Base-by-base conservation (phyloP, 2,113 vertebrate species). In the Syngnathus typhle region DNA sequence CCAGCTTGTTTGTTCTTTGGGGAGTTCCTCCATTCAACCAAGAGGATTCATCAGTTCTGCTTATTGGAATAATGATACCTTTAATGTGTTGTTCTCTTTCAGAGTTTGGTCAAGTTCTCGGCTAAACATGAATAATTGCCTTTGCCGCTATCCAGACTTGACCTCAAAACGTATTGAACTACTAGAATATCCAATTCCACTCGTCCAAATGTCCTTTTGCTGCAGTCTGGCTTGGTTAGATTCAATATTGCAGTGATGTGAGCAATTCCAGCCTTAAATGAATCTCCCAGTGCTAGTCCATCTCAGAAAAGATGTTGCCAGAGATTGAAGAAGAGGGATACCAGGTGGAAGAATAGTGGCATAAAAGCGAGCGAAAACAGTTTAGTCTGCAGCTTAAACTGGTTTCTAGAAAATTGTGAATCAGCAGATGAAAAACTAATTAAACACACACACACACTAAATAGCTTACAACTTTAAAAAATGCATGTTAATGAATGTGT, bases 161-260 rank as follows among this genome's bases (percentile, higher is more conserved):
- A 74, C 72, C 74, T 84, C 58, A 69, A 78, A 43, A 82, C 72
- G 85, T 84, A 89, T 87, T 85, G 81, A 85, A 85, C 87, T 84
- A 81, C 84, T 84, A 78, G 85, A 90, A 89, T 88, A 88, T 90
- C 89, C 85, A 87, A 90, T 90, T 88, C 83, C 82, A 67, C 84
- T 76, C 69, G 80, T 80, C 81, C 84, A 82, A 89, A 82, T 89
- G 83, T 83, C 83, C 81, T 79, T 87, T 79, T 79, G 77, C 82
- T 85, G 77, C 83, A 89, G 88, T 90, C 86, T 76, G 84, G 84
- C 87, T 89, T 84, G 82, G 86, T 91, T 90, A 88, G 85, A 89
- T 84, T 84, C 84, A 89, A 87, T 88, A 89, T 77, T 79, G 78
- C 67, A 23, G 78, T 79, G 82, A 84, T 87, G 84, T 87, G 82